Conservation (phyloP, 2,797 vertebrate species). For the Trachops cirrhosus region DNA sequence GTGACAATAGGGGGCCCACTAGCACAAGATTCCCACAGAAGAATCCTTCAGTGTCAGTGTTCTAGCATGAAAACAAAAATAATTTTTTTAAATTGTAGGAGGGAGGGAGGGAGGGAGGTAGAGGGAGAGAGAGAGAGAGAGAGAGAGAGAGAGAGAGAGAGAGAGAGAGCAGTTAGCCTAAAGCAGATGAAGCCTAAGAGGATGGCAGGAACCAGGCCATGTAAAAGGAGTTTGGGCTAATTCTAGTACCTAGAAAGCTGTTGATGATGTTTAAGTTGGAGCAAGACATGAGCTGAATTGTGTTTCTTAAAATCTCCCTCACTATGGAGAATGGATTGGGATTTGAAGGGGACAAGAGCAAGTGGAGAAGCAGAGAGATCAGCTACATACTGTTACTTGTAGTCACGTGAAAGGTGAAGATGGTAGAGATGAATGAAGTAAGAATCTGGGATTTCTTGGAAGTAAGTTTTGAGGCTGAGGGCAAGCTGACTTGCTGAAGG, state of each 20-base stretch:
- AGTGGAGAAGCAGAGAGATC: background rate
- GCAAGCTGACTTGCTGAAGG: background rate
- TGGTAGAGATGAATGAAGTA: background rate
- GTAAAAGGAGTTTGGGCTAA: slow-evolving; percentile 26
- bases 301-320: slow-evolving; percentile 4
- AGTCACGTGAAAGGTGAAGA: background rate
- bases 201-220: background rate
- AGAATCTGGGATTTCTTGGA: background rate
- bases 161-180: background rate
- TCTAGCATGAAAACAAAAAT: background rate
- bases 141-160: background rate
- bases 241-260: background rate
- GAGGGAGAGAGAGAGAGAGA: background rate
- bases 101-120: background rate
- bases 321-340: background rate
- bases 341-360: background rate
- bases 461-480: background rate
- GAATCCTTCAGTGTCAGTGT: background rate
- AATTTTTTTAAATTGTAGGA: background rate
- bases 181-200: slow-evolving; percentile 8
- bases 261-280: background rate
- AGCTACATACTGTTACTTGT: background rate
- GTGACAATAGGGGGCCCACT: background rate
- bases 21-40: background rate
- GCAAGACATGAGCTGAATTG: background rate